Percentiles rank a stretch among this genome's conserved stretches.
phyloP scores from a whole-genome alignment of 1,140 invertebrate genomes.

The Metopolophium dirhodum region DNA sequence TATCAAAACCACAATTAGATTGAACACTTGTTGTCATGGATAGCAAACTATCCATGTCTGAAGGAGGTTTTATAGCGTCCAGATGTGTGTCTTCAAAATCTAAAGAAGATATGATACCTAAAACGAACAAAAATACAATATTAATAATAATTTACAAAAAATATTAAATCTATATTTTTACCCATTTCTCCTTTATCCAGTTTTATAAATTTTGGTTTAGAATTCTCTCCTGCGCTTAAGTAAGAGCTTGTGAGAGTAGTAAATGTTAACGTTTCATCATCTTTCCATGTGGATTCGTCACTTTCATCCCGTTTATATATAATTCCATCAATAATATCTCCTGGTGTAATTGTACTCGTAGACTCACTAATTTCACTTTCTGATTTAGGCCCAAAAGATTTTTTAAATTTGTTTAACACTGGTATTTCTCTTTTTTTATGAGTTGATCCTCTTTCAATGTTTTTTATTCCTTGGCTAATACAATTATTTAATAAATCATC shows the following conservation, averaged over 20 bases:
- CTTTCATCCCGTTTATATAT: constrained; percentile 25
- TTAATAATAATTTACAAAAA: constrained; percentile 63
- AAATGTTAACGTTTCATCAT: constrained; percentile 49
- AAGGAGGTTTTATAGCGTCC: constrained; percentile 80
- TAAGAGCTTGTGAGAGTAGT: constrained; percentile 40
- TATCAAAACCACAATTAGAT: constrained; percentile 62
- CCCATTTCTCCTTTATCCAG: constrained; percentile 47
- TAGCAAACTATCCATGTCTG: constrained; percentile 66
- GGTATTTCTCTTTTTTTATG: constrained; percentile 51
- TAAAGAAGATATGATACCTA: constrained; percentile 71
- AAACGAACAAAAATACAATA: constrained; percentile 64
- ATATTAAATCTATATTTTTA: constrained; percentile 66
- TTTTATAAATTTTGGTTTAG: constrained; percentile 39
- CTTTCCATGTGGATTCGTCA: constrained; percentile 48
- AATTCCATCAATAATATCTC: background rate
- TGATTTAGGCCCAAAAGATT: background rate
- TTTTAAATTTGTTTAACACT: constrained; percentile 46
- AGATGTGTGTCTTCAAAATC: constrained; percentile 75
- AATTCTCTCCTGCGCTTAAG: constrained; percentile 20
- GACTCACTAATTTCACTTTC: constrained; percentile 49
- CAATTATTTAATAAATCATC: constrained; percentile 46
- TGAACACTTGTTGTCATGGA: constrained; percentile 69
- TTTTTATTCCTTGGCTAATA: constrained; percentile 45
- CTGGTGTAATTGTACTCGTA: constrained; percentile 28
- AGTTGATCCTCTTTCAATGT: constrained; percentile 30